Percentiles rank a stretch among this genome's conserved stretches.
phyloP scores from a whole-genome alignment of 2,797 vertebrate genomes.

The Pseudochirops cupreus region DNA sequence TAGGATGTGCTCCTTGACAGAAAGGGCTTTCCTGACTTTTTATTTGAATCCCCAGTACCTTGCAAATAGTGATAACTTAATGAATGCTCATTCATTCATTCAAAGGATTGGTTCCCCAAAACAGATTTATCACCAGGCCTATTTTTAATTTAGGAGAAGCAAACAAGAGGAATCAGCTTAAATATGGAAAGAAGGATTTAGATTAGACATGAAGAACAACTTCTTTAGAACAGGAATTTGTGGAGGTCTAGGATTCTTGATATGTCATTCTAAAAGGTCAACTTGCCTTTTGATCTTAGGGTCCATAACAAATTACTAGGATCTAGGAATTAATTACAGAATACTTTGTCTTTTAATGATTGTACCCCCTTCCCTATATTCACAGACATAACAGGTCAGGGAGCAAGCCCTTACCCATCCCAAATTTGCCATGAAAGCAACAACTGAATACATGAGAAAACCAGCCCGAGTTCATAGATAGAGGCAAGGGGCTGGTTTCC shows the following conservation, averaged over 20 bases:
- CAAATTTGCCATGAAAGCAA: neutral
- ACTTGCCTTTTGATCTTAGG: neutral
- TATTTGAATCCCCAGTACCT: neutral
- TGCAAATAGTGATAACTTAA: neutral
- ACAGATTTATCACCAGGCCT: neutral
- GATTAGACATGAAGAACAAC: neutral
- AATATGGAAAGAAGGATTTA: neutral
- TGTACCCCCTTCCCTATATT: neutral
- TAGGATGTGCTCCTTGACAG: neutral
- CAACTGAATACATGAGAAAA: neutral
- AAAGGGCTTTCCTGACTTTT: neutral
- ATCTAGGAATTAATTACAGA: neutral
- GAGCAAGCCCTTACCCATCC: neutral
- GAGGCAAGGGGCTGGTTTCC: neutral
- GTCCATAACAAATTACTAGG: neutral
- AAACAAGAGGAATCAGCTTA: neutral
- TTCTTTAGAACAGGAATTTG: neutral
- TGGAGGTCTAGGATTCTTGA: neutral
- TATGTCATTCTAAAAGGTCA: neutral
- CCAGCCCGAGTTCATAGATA: neutral
- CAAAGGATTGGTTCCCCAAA: neutral
- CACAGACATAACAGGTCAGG: neutral
- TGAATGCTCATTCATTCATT: neutral
- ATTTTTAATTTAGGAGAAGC: slow-evolving; percentile 3
- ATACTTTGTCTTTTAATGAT: neutral